A percentile compares a stretch with the other conserved stretches of the same genome.
Conservation (phyloP, 1,140 invertebrate species). For the Harpegnathos saltator region DNA sequence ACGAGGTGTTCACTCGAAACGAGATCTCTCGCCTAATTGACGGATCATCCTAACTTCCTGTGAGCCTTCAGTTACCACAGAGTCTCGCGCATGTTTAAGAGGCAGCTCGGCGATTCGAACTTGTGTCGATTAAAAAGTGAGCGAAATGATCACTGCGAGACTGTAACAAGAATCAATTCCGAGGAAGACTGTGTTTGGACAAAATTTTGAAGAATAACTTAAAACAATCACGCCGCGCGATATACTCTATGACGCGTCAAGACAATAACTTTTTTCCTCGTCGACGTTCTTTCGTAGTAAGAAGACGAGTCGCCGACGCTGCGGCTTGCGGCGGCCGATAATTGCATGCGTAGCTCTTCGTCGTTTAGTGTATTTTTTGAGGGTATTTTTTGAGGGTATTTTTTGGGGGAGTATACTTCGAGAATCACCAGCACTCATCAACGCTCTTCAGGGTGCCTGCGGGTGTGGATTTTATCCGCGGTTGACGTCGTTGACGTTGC, state of each 20-base stretch:
- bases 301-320: conserved; percentile 20
- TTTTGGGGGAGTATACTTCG: conserved; percentile 37
- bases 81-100: conserved; percentile 20
- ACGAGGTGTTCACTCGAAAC: conserved; percentile 5
- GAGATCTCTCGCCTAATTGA: conserved; percentile 15
- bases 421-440: conserved; percentile 45
- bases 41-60: conserved; percentile 14
- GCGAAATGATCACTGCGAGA: no score
- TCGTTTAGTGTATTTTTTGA: conserved; percentile 37
- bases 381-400: conserved; percentile 44
- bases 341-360: conserved; percentile 41
- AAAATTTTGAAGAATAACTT: no score
- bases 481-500: neutral
- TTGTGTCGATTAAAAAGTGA: neutral
- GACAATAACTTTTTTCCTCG: conserved; percentile 48
- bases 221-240: neutral
- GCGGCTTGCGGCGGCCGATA: conserved; percentile 26
- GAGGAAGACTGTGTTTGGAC: no score
- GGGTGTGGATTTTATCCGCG: conserved; percentile 17
- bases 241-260: neutral
- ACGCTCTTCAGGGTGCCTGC: conserved; percentile 62
- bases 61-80: conserved; percentile 17
- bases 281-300: neutral
- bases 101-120: conserved; percentile 39
- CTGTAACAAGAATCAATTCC: no score